Conservation (phyloP, 2,113 vertebrate species). For the Pungitius pungitius region DNA sequence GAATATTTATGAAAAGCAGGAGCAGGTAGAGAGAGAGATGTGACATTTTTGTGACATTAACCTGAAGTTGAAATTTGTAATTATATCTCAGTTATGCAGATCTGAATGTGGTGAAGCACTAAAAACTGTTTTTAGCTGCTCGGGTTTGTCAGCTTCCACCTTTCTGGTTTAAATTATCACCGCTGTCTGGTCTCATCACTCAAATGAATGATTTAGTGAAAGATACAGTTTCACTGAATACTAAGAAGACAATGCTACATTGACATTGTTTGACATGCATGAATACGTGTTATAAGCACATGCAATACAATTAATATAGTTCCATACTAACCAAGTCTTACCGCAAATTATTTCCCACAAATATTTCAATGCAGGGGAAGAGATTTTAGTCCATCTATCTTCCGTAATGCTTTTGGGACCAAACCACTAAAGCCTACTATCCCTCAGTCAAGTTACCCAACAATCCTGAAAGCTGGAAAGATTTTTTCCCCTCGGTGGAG, state of each 20-base stretch:
- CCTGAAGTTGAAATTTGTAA: slow-evolving; percentile 6
- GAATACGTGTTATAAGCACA: not conserved
- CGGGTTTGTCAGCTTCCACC: not conserved
- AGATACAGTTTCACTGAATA: not conserved
- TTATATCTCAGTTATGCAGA: not conserved
- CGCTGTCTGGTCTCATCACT: slow-evolving; percentile 13
- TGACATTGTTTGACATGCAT: not conserved
- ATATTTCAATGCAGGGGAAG: not conserved
- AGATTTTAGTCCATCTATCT: slow-evolving; percentile 9
- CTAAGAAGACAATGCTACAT: not conserved
- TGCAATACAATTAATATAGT: not conserved
- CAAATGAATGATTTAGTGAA: not conserved
- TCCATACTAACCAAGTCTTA: not conserved
- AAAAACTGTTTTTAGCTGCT: not conserved
- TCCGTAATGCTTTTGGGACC: slow-evolving; percentile 31
- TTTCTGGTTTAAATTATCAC: slow-evolving; percentile 16
- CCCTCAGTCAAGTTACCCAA: slow-evolving; percentile 34
- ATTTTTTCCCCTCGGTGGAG: too few relatives aligned
- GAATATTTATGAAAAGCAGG: slow-evolving; percentile 17
- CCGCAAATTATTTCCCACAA: too few relatives aligned
- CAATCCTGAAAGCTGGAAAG: slow-evolving; percentile 1
- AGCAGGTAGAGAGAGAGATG: slow-evolving; percentile 6
- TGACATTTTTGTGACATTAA: slow-evolving; percentile 29
- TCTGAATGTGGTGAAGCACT: not conserved
- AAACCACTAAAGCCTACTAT: slow-evolving; percentile 25